Evolutionary conservation across 1,140 invertebrate genomes (phyloP).

Genomic region (Vanessa tameamea): DNA sequence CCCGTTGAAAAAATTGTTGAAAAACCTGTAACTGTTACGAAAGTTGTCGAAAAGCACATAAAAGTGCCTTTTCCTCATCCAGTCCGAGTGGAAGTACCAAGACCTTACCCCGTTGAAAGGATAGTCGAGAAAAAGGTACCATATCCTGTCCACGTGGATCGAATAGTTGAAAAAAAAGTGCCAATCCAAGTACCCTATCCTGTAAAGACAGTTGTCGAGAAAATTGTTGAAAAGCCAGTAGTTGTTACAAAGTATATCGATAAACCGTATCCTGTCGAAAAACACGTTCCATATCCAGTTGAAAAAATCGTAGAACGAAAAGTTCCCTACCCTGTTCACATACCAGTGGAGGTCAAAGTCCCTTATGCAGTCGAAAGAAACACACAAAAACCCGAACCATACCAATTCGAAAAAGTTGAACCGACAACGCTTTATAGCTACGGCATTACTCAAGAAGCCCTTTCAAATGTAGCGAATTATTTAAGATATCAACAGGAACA

Average conservation of each 20-base stretch:
- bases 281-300: slow-evolving; percentile 77
- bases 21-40: slow-evolving; percentile 81
- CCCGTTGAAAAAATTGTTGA: slow-evolving; percentile 82
- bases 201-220: slow-evolving; percentile 78
- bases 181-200: slow-evolving; percentile 79
- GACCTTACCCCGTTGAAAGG: slow-evolving; percentile 78
- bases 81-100: slow-evolving; percentile 72
- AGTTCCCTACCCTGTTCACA: slow-evolving; percentile 81
- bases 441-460: slow-evolving; percentile 32
- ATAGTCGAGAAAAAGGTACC: slow-evolving; percentile 81
- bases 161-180: slow-evolving; percentile 80
- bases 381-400: slow-evolving; percentile 70
- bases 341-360: slow-evolving; percentile 79
- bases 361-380: slow-evolving; percentile 80
- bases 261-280: slow-evolving; percentile 78
- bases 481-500: slow-evolving; percentile 41
- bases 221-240: slow-evolving; percentile 79
- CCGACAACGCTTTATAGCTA: slow-evolving; percentile 41
- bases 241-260: slow-evolving; percentile 78
- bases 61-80: slow-evolving; percentile 79
- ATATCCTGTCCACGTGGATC: slow-evolving; percentile 80
- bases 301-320: slow-evolving; percentile 75
- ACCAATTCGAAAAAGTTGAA: slow-evolving; percentile 54
- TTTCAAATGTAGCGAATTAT: slow-evolving; percentile 45
- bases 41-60: slow-evolving; percentile 80